Percentiles rank a stretch among this genome's conserved stretches.
phyloP scores from a whole-genome alignment of 1,140 invertebrate species.

The Mactra quadrangularis region DNA sequence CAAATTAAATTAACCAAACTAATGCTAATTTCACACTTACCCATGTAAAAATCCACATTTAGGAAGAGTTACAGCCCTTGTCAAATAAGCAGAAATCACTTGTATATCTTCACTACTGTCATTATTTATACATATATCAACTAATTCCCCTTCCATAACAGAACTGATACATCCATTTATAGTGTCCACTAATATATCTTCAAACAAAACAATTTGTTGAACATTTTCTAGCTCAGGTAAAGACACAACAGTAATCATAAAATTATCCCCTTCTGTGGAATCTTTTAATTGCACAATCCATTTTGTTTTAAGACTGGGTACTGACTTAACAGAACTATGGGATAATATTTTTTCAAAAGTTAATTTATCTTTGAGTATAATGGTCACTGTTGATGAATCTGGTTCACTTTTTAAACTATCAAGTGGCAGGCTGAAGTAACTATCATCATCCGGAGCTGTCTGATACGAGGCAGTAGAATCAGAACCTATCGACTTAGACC shows the following conservation, averaged over 20 bases:
- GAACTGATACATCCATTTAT: conserved; percentile 21
- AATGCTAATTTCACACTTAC: no score
- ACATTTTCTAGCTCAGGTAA: conserved; percentile 3
- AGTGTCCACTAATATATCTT: conserved; percentile 7
- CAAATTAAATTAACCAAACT: no score
- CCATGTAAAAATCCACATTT: conserved; percentile 41
- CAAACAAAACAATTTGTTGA: conserved; percentile 24
- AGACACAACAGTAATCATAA: conserved; percentile 29
- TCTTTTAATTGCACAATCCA: conserved; percentile 32
- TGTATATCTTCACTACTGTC: neutral
- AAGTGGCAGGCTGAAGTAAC: neutral
- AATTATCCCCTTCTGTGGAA: neutral
- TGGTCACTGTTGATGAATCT: neutral
- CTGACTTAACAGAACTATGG: no score
- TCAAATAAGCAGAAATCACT: conserved; percentile 22
- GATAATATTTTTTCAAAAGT: neutral
- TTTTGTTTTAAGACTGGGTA: neutral
- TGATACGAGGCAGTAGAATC: conserved; percentile 26
- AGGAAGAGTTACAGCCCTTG: conserved; percentile 36
- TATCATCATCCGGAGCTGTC: conserved; percentile 26
- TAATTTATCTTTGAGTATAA: conserved; percentile 3
- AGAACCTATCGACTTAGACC: conserved; percentile 4
- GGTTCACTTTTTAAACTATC: conserved; percentile 31
- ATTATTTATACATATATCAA: conserved; percentile 6
- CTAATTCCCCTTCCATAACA: conserved; percentile 29